These are phyloP conservation scores for Oscheius myriophilus DNA, from an alignment of 2,888 invertebrate species.

Conservation along the genomic window DNA sequence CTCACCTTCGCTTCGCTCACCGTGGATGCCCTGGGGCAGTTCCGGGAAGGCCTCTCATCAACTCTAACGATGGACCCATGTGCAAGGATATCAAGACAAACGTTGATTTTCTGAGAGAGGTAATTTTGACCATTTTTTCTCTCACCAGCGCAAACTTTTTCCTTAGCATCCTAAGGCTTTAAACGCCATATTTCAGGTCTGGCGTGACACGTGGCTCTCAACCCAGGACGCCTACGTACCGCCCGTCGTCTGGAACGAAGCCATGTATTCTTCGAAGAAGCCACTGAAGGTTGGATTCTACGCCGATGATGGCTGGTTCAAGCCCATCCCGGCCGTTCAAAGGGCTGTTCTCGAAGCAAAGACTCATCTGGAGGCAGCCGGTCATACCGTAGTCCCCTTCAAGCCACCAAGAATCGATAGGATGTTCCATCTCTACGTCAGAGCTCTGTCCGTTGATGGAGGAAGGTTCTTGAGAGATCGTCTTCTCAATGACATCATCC, in stretches of 20 bases:
- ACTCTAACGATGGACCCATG: conserved; percentile 65
- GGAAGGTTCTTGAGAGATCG: conserved; percentile 49
- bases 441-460: conserved; percentile 60
- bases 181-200: conserved; percentile 30
- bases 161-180: too few relatives aligned
- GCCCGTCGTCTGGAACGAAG: conserved; percentile 58
- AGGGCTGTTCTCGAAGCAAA: conserved; percentile 61
- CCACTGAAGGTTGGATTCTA: conserved; percentile 56
- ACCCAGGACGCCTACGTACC: conserved; percentile 61
- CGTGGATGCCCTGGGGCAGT: conserved; percentile 54
- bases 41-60: conserved; percentile 63
- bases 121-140: background rate
- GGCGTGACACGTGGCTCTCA: conserved; percentile 49
- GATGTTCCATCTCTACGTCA: conserved; percentile 49
- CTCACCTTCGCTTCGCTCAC: conserved; percentile 57
- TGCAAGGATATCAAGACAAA: conserved; percentile 49
- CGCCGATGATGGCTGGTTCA: conserved; percentile 64
- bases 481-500: conserved; percentile 44
- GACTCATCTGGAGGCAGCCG: conserved; percentile 48
- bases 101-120: conserved; percentile 47
- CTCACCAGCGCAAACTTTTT: background rate
- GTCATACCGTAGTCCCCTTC: conserved; percentile 60
- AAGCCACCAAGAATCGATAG: conserved; percentile 51
- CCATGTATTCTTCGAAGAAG: conserved; percentile 37
- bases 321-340: conserved; percentile 53